Percentiles rank a stretch among this genome's conserved stretches.
Evolutionary conservation across 1,140 invertebrate genomes (phyloP).

Genomic region (Drosophila repletoides): DNA sequence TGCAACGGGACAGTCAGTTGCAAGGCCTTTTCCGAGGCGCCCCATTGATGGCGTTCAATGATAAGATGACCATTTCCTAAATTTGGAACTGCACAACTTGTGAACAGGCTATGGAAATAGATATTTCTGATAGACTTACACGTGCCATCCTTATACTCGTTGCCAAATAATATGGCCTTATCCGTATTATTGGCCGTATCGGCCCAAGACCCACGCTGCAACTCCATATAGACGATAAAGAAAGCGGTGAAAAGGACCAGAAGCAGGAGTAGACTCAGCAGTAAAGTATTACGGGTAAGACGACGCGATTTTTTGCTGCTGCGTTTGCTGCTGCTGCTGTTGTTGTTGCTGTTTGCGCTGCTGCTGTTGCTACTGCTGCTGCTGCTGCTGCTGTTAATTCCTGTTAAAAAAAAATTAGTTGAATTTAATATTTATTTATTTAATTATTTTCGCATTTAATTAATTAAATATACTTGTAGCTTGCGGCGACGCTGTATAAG

Average conservation of each 20-base stretch:
- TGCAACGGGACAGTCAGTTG: slow-evolving; percentile 49
- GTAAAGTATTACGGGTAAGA: slow-evolving; percentile 56
- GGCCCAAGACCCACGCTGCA: slow-evolving; percentile 4
- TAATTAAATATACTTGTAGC: background rate
- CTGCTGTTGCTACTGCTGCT: background rate
- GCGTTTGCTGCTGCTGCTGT: background rate
- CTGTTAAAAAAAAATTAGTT: slow-evolving; percentile 21
- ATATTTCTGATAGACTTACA: slow-evolving; percentile 60
- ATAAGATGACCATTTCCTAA: slow-evolving; percentile 81
- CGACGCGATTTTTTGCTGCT: slow-evolving; percentile 31
- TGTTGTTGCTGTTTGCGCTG: slow-evolving; percentile 22
- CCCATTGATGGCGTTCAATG: slow-evolving; percentile 83
- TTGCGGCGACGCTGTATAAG: slow-evolving; percentile 6
- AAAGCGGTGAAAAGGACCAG: slow-evolving; percentile 54
- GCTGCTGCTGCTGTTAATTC: slow-evolving; percentile 57
- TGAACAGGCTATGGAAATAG: slow-evolving; percentile 49
- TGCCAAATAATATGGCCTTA: slow-evolving; percentile 64
- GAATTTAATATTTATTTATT: no score
- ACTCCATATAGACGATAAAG: slow-evolving; percentile 58
- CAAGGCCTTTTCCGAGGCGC: slow-evolving; percentile 75
- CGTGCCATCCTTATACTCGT: slow-evolving; percentile 70
- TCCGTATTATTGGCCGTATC: background rate
- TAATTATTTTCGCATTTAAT: no score
- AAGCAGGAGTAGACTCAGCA: slow-evolving; percentile 55
- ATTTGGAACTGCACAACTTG: slow-evolving; percentile 74